Evolutionary conservation across 2,113 vertebrate species (phyloP), one percentile per base, ranked within the genome.

Genomic region (Muntiacus reevesi): DNA sequence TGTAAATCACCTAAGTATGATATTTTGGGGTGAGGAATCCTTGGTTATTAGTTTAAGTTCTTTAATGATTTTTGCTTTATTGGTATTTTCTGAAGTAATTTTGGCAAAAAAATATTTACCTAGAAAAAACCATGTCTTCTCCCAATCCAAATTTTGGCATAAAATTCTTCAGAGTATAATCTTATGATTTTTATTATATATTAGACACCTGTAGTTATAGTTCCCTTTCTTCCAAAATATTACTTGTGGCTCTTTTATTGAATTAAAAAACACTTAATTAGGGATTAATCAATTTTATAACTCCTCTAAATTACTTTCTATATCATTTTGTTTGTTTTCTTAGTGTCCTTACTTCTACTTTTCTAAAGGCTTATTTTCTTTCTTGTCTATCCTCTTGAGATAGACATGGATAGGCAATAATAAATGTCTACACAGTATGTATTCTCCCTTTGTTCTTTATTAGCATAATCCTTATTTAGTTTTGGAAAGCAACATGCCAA

Each of bases 121-220:
- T 81, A 89, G 71, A 59, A 97, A 40, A 40, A 94, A 78, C n/a
- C 55, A 71, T 83, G 28, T 59, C 27, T 78, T 94, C 8, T 91
- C 83, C 28, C 28, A 86, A 27, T 60, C 33, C 57, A 97, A 95
- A 95, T 91, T 95, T 94, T 94, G 27, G 45, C 54, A 97, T 40
- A 87, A 95, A 76, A 54, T 85, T 92, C 83, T 84, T 54, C 50
- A 89, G 57, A 92, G 11, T 84, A 59, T 59, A 52, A 43, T 52
- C 28, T 95, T 89, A 19, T 79, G 16, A 64, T 89, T 92, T 89
- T 78, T 82, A 84, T 92, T 50, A 67, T 36, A n/a, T 43, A 43
- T 95, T 95, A 92, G 4, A 50, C 62, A 89, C 45, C 40, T 57
- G 43, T 28, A 67, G 8, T 89, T 84, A 27, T 64, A 92, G 47